A percentile compares a stretch with the other conserved stretches of the same genome.
Conservation (phyloP, 2,113 vertebrate species). For the Macrotis lagotis region DNA sequence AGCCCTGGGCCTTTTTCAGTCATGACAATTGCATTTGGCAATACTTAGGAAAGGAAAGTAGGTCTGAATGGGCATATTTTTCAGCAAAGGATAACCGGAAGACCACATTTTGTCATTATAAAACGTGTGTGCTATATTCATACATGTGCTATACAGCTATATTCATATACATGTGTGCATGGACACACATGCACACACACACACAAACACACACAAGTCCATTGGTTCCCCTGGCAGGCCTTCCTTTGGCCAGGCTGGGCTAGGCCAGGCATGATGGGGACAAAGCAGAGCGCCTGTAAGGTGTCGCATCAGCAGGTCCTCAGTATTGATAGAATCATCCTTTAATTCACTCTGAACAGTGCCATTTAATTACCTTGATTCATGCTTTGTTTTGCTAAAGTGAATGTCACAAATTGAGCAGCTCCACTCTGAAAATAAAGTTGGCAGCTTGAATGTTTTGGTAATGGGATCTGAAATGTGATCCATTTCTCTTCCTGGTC, state of each 20-base stretch:
- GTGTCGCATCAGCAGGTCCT: conserved; percentile 21
- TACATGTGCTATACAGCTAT: not conserved
- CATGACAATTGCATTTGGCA: not conserved
- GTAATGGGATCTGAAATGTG: conserved; percentile 69
- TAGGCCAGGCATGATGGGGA: rapidly evolving
- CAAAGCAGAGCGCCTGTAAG: conserved; percentile 6
- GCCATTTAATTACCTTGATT: conserved; percentile 77
- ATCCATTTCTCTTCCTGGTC: conserved; percentile 54
- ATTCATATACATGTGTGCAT: not conserved
- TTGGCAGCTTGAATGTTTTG: conserved; percentile 39
- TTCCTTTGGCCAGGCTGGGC: not conserved
- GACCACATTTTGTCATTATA: not conserved
- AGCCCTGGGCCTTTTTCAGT: not conserved
- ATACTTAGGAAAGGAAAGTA: not conserved
- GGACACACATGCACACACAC: rapidly evolving
- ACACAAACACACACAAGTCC: no score
- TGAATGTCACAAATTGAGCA: conserved; percentile 73
- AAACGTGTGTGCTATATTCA: no score
- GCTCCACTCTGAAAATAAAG: conserved; percentile 74
- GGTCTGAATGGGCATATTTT: not conserved
- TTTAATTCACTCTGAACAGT: conserved; percentile 70
- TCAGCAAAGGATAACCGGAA: not conserved
- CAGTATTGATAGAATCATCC: conserved; percentile 60
- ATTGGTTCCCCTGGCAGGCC: not conserved
- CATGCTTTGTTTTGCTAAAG: conserved; percentile 80